Evolutionary conservation across 2,888 invertebrate species (phyloP), one percentile per base, ranked within the genome.

Genomic region (Nycteola revayana): DNA sequence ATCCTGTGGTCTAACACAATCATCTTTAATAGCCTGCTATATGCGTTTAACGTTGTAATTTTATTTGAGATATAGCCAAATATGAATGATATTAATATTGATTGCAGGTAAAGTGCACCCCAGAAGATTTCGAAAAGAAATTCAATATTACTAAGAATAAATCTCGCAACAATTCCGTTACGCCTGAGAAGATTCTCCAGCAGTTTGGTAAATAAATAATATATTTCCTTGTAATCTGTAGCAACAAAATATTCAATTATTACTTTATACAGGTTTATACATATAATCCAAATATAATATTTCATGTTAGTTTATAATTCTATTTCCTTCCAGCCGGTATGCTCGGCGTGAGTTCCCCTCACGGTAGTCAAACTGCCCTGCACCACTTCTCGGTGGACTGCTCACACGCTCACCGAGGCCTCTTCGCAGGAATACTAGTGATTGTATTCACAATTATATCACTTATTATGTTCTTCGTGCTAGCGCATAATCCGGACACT

Each of bases 391-490:
- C 94, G 0, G 92, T 96, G 30, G 96, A 96, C 82, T 96, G 96
- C 76, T 94, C 94, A 2, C 93, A 94, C 54, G 95, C 96, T 1
- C 95, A 95, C 70, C 92, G 94, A 73, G 90, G 96, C 49, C 90
- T 97, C 67, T 93, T 92, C 62, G 89, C 90, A 18, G 92, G 96
- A 3, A 93, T 95, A 46, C 79, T 96, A 6, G 84, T 96, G 23
- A 93, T 96, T 32, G 96, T 96, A 0, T 89, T 95, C 36, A 94
- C 94, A 6, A 95, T 96, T 29, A 95, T 97, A 62, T 94, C 94
- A 7, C 91, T 97, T 42, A 96, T 97, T 33, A 93, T 96, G 90
- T 97, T 97, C 83, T 97, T 96, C 75, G 96, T 97, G 0, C 82
- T 97, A 28, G 93, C 93, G 34, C 91, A 90, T 37, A 91, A 90